These are phyloP conservation scores for Clamator glandarius DNA, from an alignment of 2,797 vertebrate species.

Conservation along the genomic window DNA sequence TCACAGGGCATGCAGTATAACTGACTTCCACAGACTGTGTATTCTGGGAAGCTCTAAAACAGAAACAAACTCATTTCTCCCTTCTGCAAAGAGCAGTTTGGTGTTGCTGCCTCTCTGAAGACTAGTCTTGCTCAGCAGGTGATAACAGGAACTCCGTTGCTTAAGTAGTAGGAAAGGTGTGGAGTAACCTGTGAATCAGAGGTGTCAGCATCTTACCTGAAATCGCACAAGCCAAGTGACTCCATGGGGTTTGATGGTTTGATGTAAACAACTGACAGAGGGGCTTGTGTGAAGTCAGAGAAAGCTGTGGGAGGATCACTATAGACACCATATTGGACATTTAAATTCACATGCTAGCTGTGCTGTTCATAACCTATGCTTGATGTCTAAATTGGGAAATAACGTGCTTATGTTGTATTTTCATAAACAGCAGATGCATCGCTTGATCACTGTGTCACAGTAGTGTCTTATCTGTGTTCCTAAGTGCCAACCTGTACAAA, in stretches of 20 bases:
- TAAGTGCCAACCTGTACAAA: neutral
- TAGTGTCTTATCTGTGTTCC: neutral
- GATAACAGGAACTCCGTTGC: neutral
- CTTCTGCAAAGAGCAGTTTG: neutral
- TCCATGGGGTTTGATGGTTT: neutral
- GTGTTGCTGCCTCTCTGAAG: neutral
- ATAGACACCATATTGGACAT: neutral
- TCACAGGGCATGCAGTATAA: neutral
- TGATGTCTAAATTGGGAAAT: neutral
- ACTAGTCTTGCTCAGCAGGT: neutral
- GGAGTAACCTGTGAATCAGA: neutral
- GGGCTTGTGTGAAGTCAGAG: neutral
- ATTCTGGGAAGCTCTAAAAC: neutral
- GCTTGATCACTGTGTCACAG: neutral
- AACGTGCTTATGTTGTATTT: neutral
- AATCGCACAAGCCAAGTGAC: neutral
- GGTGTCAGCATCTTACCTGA: neutral
- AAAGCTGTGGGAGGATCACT: neutral
- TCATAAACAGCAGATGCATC: neutral
- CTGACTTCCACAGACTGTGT: rapidly evolving
- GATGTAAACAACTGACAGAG: neutral
- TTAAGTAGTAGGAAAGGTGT: neutral
- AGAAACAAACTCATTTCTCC: neutral
- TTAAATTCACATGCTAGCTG: neutral
- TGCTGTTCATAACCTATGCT: neutral